A percentile compares a stretch with the other conserved stretches of the same genome.
Evolutionary conservation across 2,113 vertebrate genomes (phyloP).

Genomic region (Dryoscopus gambensis): DNA sequence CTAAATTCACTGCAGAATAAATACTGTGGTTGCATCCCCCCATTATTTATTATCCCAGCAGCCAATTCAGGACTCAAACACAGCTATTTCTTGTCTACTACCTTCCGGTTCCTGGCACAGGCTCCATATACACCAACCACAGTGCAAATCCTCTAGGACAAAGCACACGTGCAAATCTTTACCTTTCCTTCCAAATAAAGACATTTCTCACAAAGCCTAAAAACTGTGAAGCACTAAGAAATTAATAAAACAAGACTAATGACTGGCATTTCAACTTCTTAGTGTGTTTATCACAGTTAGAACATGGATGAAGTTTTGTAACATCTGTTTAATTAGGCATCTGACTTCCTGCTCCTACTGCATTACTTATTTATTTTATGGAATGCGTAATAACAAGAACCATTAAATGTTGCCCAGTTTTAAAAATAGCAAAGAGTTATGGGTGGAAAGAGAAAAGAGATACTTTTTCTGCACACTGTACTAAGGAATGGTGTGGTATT

Average conservation of each 20-base stretch:
- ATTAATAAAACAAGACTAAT: neutral
- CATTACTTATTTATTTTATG: neutral
- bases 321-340: neutral
- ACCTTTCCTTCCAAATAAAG: neutral
- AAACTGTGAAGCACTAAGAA: neutral
- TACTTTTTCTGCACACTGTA: neutral
- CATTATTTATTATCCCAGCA: constrained; percentile 10
- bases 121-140: neutral
- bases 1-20: neutral
- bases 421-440: neutral
- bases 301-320: neutral
- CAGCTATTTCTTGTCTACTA: neutral
- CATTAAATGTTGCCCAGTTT: neutral
- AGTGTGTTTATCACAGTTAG: neutral
- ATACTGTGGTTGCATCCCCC: neutral
- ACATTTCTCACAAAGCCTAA: neutral
- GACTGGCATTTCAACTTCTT: neutral
- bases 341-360: neutral
- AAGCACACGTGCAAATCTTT: neutral
- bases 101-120: neutral
- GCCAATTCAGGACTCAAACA: neutral
- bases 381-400: neutral
- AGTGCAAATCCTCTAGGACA: neutral
- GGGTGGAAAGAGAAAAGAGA: neutral
- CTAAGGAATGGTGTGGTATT: neutral